Conservation (phyloP, 2,888 invertebrate genomes). For the Neria commutata region DNA sequence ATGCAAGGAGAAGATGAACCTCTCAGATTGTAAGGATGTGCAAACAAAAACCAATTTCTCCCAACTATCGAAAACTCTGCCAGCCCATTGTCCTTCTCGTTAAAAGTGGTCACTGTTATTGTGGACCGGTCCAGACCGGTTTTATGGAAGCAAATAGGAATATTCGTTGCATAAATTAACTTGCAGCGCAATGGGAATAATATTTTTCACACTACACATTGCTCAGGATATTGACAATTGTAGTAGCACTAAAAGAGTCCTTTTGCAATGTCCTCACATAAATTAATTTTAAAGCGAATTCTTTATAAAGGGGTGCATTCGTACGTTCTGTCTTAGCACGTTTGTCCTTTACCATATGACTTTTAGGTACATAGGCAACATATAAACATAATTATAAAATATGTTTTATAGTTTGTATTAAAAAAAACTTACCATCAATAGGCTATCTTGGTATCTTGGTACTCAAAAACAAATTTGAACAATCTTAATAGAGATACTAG, state of each 20-base stretch:
- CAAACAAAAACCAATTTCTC: slow-evolving; percentile 12
- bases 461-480: too few species aligned
- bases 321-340: slow-evolving; percentile 15
- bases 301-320: slow-evolving; percentile 35
- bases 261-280: slow-evolving; percentile 60
- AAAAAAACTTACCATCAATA: too few species aligned
- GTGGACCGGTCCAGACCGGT: slow-evolving; percentile 59
- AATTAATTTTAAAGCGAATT: slow-evolving; percentile 33
- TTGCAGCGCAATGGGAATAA: slow-evolving; percentile 2
- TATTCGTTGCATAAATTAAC: slow-evolving; percentile 36
- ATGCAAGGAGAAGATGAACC: too few species aligned
- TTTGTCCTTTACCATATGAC: too few species aligned
- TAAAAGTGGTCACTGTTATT: slow-evolving; percentile 43
- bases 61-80: slow-evolving; percentile 4
- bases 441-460: too few species aligned
- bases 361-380: too few species aligned
- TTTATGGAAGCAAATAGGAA: slow-evolving; percentile 24
- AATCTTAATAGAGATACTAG: too few species aligned
- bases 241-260: slow-evolving; percentile 40
- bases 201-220: slow-evolving; percentile 6
- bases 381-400: too few species aligned
- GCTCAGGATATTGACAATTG: slow-evolving; percentile 5
- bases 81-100: slow-evolving; percentile 5
- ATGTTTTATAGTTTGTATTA: too few species aligned
- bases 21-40: too few species aligned